Conservation (phyloP, 2,113 vertebrate species). For the Alethe diademata region DNA sequence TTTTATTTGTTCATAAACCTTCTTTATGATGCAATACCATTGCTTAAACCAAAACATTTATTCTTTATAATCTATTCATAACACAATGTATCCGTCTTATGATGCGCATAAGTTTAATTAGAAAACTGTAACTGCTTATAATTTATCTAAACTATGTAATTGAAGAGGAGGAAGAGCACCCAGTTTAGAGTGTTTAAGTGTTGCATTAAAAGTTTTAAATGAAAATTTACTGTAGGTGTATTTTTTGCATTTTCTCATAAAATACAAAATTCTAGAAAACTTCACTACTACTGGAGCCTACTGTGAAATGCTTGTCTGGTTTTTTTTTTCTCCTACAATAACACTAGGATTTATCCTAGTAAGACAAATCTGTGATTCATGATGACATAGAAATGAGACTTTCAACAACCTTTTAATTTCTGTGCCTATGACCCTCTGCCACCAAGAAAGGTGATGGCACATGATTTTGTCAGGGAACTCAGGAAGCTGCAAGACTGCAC, state of each 20-base stretch:
- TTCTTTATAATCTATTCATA: slow-evolving; percentile 54
- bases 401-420: not conserved
- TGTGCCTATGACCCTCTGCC: not conserved
- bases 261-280: not conserved
- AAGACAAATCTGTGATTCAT: not conserved
- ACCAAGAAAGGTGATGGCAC: not conserved
- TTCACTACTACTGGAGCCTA: not conserved
- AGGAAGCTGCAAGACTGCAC: not conserved
- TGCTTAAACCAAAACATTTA: slow-evolving; percentile 57
- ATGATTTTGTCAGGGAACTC: not conserved
- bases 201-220: slow-evolving; percentile 33
- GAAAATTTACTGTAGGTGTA: slow-evolving; percentile 37
- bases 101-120: slow-evolving; percentile 65
- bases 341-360: not conserved
- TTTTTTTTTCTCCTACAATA: not conserved
- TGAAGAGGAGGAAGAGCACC: slow-evolving; percentile 45
- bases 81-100: slow-evolving; percentile 41
- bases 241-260: not conserved
- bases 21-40: not conserved
- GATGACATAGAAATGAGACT: not conserved
- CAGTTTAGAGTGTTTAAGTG: slow-evolving; percentile 21
- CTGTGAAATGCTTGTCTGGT: not conserved
- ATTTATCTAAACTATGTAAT: slow-evolving; percentile 39
- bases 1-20: not conserved
- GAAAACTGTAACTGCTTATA: slow-evolving; percentile 57